A percentile compares a stretch with the other conserved stretches of the same genome.
phyloP scores from a whole-genome alignment of 2,113 vertebrate genomes.

The Ciconia maguari region DNA sequence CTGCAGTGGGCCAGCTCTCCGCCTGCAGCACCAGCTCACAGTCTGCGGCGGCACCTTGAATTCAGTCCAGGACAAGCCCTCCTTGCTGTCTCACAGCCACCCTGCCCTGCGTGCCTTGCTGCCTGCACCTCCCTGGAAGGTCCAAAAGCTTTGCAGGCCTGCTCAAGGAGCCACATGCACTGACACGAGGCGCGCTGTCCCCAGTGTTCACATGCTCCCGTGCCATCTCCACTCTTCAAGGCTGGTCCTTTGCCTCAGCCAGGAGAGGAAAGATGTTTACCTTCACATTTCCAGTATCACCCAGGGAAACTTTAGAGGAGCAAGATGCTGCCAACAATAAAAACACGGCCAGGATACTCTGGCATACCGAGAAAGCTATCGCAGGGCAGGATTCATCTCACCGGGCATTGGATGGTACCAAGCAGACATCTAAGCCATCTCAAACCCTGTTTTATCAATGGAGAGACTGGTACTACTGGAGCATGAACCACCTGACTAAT shows the following conservation, averaged over 20 bases:
- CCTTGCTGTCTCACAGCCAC: too few species aligned
- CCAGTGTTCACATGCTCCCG: accelerated
- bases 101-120: not conserved
- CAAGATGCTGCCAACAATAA: not conserved
- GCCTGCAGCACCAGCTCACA: not conserved
- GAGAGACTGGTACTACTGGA: not conserved
- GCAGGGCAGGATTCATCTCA: not conserved
- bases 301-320: not conserved
- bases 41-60: not conserved
- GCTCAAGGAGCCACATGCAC: accelerated
- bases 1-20: not conserved
- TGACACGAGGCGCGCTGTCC: not conserved
- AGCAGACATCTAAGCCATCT: not conserved
- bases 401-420: not conserved
- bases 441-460: not conserved
- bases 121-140: not conserved
- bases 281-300: not conserved
- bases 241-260: not conserved
- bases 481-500: not conserved
- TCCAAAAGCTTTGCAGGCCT: not conserved
- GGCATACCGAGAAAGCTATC: not conserved
- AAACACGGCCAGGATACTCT: not conserved
- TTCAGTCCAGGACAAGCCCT: not conserved
- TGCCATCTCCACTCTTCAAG: not conserved
- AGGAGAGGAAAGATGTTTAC: not conserved